Evolutionary conservation across 2,888 invertebrate genomes (phyloP), one percentile per base, ranked within the genome.

Genomic region (Siphonodentalium dalli): DNA sequence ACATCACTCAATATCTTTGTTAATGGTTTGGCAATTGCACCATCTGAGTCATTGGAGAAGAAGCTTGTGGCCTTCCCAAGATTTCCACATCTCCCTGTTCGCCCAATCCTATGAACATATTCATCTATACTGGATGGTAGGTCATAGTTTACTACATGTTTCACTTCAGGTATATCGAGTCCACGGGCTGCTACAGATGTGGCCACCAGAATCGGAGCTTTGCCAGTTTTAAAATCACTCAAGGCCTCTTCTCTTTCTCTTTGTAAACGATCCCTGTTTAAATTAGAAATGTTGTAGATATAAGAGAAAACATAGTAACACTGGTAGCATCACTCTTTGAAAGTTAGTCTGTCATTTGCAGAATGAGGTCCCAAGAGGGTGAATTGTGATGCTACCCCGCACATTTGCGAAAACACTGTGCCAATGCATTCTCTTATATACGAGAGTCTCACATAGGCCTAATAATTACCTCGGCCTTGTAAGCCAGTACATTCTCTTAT

Each of bases 141-240:
- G 85, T 99, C 99, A 84, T 96, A 99, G 85, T 99, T 99, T 73
- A 99, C 95, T 69, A 99, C 99, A 85, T 99, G 97, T 80, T 93
- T 96, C 61, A 99, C 98, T 83, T 97, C 95, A 1, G 98, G 98
- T 39, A 77, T 77, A 49, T 78, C 91, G 1, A 97, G 83, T 0
- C 98, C 98, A 49, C 98, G 85, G 0, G 96, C 92, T 0, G 95
- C 95, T 0, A 98, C 96, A 0, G 93, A 92, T 0, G 98, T 98
- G 0, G 97, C 97, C 1, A 99, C 93, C 1, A 99, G 84, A 33
- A 97, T 88, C 40, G 87, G 87, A 77, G 90, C 88, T 13, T 81
- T 63, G 0, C 93, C 93, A 15, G 81, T 84, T 75, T 89, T 90
- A 81, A 99, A 97, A 77, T 93, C 91, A 0, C 72, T 43, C n/a